Evolutionary conservation across 2,113 vertebrate genomes (phyloP), one percentile per base, ranked within the genome.

Genomic region (Arvicanthis niloticus): DNA sequence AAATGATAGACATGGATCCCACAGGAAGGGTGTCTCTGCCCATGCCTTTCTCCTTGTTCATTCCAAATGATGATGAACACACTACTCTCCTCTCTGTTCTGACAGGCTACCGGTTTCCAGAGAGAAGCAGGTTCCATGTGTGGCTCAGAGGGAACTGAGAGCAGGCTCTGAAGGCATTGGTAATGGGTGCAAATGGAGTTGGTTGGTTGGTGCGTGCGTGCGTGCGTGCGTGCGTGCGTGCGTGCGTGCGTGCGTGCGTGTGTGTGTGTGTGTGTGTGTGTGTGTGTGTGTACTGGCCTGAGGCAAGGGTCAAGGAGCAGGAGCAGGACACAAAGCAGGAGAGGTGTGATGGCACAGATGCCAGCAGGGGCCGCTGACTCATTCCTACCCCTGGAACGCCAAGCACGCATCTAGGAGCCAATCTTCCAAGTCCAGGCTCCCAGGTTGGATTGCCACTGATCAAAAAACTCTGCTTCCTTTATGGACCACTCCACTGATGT

Each of bases 191-290:
- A 51, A 67, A 65, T 7, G 60, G 73, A 31, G 42, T 60, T 37
- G 45, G 40, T 60, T 37, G 45, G 21, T 4, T n/a, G 24, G 12
- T 0, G 1, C 6, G 67, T 34, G 31, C 3, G 12, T 37, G 65
- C 15, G 37, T 9, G 56, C 26, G n/a, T 60, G 56, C 16, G 62
- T 31, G 26, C 29, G 37, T 16, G n/a, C 42, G 58, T 84, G 58
- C 17, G 34, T 70, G 34, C 1, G 24, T 60, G 58, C 29, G n/a
- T 62, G n/a, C 37, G 67, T 37, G 34, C 37, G n/a, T 62, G n/a
- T 62, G 22, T 24, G 60, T 62, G 60, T 68, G 34, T 17, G n/a
- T 42, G n/a, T 62, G 40, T 62, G 26, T 72, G 68, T 37, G 16
- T 72, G 40, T 65, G 24, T 62, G 24, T 10, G 62, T 29, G 62